These are phyloP conservation scores for Ovis canadensis DNA, from an alignment of 2,113 vertebrate genomes.

Conservation along the genomic window DNA sequence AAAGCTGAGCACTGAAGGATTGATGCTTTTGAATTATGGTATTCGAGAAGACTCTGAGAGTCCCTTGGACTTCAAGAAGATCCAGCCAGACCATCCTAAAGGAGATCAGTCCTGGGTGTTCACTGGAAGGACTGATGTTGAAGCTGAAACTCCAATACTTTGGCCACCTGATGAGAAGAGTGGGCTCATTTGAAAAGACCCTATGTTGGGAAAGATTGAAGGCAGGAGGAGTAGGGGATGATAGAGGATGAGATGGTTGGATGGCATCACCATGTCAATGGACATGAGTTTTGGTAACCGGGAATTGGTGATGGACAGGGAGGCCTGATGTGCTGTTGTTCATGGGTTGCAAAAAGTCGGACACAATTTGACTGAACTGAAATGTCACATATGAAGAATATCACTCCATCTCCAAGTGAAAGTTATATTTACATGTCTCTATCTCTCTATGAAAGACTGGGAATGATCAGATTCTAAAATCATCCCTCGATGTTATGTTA, in stretches of 20 bases:
- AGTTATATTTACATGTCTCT: neutral
- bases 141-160: neutral
- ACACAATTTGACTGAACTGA: neutral
- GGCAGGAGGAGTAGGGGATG: neutral
- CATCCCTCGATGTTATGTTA: neutral
- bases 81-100: accelerated
- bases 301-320: neutral
- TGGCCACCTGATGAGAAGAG: neutral
- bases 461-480: neutral
- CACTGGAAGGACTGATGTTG: neutral
- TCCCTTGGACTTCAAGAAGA: neutral
- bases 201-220: neutral
- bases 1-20: accelerated
- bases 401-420: neutral
- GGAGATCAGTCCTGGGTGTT: accelerated
- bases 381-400: neutral
- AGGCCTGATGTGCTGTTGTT: neutral
- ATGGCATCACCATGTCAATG: neutral
- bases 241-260: neutral
- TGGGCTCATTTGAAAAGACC: neutral
- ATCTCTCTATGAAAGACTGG: neutral
- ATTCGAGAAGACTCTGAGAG: neutral
- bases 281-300: accelerated
- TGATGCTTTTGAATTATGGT: neutral
- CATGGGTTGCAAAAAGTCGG: accelerated